Base-by-base conservation (phyloP, 2,888 invertebrate species). In the Amiota minor region DNA sequence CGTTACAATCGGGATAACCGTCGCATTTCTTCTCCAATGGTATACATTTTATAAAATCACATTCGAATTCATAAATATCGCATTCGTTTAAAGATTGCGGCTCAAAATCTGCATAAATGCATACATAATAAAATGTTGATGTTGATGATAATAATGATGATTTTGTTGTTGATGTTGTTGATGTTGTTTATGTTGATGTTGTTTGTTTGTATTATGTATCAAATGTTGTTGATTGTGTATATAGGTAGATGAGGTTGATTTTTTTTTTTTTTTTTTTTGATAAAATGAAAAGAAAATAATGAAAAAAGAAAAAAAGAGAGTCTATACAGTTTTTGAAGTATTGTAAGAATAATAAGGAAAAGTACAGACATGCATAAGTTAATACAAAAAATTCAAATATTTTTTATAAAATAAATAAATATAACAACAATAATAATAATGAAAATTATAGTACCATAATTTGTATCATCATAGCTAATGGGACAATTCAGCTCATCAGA, bases 401-500 rank as follows among this genome's bases (percentile, higher is more conserved):
- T 50, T 1, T 1, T 2, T 55, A 1, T 10, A 56, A 59, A 59
- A 59, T 59, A 12, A 55, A 55, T 16, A 35, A 35, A 12, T n/a
- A 55, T 16, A 35, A 35, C 3, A 23, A 23, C 23, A 23, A 23
- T 46, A 16, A n/a, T 9, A 10, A 49, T 62, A 50, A 18, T 47
- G 14, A 16, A 9, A 46, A 65, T 14, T 11, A 49, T 46, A 74
- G 79, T 87, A 89, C 89, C 89, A 81, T 89, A 89, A 77, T 82
- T 87, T 72, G 84, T 78, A 76, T 89, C 89, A 77, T 88, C 88
- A 80, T 89, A 89, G 86, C 83, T 87, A 74, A 86, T 89, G 85
- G 84, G 83, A 78, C 94, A 94, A 80, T 91, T 90, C 16, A 89
- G 88, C 85, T 94, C 94, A 83, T 94, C 94, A 79, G 93, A 93